These are phyloP conservation scores for Cacatua alba DNA, from an alignment of 2,113 vertebrate species.

Conservation along the genomic window DNA sequence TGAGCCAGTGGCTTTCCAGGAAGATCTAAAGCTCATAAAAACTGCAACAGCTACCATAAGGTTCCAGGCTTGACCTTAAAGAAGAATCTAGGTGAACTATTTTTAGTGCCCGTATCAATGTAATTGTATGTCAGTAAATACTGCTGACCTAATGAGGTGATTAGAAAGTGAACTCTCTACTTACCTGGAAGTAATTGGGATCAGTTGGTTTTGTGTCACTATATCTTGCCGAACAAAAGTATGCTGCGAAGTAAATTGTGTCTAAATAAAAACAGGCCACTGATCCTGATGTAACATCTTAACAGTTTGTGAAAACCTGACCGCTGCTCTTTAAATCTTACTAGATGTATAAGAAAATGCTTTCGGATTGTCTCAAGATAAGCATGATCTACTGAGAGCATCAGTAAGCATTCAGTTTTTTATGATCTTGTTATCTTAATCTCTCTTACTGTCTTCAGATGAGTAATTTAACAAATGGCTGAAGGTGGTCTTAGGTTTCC, in stretches of 20 bases:
- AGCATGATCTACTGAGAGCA: background rate
- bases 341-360: background rate
- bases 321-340: background rate
- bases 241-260: background rate
- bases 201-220: background rate
- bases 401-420: background rate
- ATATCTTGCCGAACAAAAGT: background rate
- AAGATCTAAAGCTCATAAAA: background rate
- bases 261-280: background rate
- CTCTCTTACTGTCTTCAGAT: background rate
- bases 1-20: background rate
- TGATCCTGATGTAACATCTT: background rate
- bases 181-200: background rate
- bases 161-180: background rate
- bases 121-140: background rate
- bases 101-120: background rate
- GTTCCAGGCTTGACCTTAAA: background rate
- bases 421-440: background rate
- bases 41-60: background rate
- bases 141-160: background rate
- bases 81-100: slow-evolving; percentile 22
- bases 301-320: background rate
- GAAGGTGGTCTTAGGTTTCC: background rate
- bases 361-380: background rate
- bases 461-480: background rate